Base-by-base conservation (phyloP, 2,113 vertebrate species). In the Neolamprologus sp. region DNA sequence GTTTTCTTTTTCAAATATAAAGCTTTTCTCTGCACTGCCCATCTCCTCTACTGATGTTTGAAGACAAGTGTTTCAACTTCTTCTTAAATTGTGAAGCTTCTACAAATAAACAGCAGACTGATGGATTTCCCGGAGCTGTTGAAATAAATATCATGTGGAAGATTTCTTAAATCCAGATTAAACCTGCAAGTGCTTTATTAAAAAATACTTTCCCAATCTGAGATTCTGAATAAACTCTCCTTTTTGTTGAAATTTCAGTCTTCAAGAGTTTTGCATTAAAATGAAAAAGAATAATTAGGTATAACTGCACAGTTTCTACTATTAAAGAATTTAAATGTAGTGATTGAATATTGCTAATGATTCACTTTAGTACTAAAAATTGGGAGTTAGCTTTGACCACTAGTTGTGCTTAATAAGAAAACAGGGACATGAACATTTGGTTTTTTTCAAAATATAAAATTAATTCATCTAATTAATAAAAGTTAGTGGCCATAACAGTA, bases 161-260 rank as follows among this genome's bases (percentile, higher is more conserved):
- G 42, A 47, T 49, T 49, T 49, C 6, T 57, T 84, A 55, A 19
- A 75, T 57, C 23, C 17, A 55, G 71, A 85, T 85, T 79, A 60
- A 47, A 26, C 13, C 19, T 35, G 16, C 21, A n/a, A 28, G 35
- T 6, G 9, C 30, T 84, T 37, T 21, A 2, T 55, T 7, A 7
- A 83, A 68, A 83, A 71, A 16, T 5, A 49, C 16, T 28, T 47
- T 9, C 2, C 23, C 0, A 49, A 75, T 28, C 42, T 28, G 4
- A 33, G 57, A 49, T 49, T 82, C 19, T 21, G 19, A 47, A 28
- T 2, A 45, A 47, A 73, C 9, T 4, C 0, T 5, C 0, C 0
- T 12, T 78, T 75, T 49, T 19, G 16, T 47, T 17, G 71, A 75
- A 75, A 49, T 30, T 28, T 75, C 13, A 45, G 1, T 16, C 9